Base-by-base conservation (phyloP, 2,113 vertebrate species). In the Ellobius talpinus region DNA sequence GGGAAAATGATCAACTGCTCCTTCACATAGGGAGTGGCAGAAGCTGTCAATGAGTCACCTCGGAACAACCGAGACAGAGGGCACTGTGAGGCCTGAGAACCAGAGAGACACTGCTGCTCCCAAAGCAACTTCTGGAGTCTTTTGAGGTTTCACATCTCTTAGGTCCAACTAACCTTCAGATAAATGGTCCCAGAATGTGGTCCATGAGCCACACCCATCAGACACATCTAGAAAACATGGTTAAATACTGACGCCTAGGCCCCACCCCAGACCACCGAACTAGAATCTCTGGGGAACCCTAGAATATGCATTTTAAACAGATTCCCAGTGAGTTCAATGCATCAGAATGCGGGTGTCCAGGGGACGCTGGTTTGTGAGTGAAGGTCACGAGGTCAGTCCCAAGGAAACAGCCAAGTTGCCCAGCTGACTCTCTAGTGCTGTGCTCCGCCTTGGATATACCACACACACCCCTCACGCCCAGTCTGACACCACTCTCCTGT, bases 11-110 rank as follows among this genome's bases (percentile, higher is more conserved):
- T 90, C 94, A 96, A 95, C 91, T 95, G 85, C 0, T 94, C 89
- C 0, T 90, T 97, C 82, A 76, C 89, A 93, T 26, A 21, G 0
- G 0, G 16, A 89, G 88, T 92, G 55, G 79, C 96, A 85, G 79
- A 97, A 96, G 97, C 82, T 95, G 95, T 90, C 85, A 94, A 45
- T 23, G 73, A 95, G 78, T 66, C 78, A 42, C 68, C 29, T 90
- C 95, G 76, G 2, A 24, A 14, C 16, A 13, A 47, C 36, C 42
- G 16, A 52, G 33, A 65, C 31, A 42, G 23, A 9, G 12, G 66
- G 47, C 33, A 7, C 65, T 42, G 72, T 14, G 74, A 42, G 42
- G 66, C 90, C 92, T 78, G 33, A 29, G 42, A 29, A 36, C 45
- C 42, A 72, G 39, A 33, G 47, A 79, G 52, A 70, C n/a, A 31